Percentiles rank a stretch among this genome's conserved stretches.
Evolutionary conservation across 2,888 invertebrate genomes (phyloP).

Genomic region (Oligia strigilis): DNA sequence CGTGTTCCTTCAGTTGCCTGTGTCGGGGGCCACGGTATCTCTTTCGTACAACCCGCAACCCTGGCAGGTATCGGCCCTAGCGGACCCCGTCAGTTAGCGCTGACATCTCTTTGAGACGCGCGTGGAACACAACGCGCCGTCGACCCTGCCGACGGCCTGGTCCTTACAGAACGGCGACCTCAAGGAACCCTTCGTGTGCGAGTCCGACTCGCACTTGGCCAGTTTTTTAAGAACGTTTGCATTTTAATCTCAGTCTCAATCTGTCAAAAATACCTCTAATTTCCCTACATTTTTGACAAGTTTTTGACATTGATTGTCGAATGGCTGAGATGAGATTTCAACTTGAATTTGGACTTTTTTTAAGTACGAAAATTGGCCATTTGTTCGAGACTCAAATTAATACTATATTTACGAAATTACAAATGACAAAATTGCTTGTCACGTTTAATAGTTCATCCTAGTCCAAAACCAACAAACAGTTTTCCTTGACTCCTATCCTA

Average conservation of each 20-base stretch:
- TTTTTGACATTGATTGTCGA: background rate
- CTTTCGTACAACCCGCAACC: no score
- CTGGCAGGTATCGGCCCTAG: no score
- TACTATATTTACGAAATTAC: background rate
- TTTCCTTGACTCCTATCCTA: slow-evolving; percentile 1
- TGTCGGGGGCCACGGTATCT: no score
- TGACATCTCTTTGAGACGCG: no score
- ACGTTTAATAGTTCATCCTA: background rate
- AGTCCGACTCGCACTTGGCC: no score
- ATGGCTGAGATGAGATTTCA: background rate
- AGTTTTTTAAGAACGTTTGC: no score
- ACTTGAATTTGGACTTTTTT: background rate
- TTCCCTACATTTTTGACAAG: background rate
- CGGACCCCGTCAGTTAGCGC: no score
- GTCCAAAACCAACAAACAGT: slow-evolving; percentile 12
- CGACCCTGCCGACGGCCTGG: no score
- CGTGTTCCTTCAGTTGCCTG: no score
- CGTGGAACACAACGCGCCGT: no score
- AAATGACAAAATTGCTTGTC: background rate
- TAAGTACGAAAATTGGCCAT: background rate
- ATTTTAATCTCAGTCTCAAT: background rate
- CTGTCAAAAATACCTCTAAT: background rate
- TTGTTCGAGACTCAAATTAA: background rate
- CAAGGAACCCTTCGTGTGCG: no score
- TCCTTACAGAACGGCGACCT: no score